These are phyloP conservation scores for Agrochola lota DNA, from an alignment of 2,888 invertebrate genomes.

Conservation along the genomic window DNA sequence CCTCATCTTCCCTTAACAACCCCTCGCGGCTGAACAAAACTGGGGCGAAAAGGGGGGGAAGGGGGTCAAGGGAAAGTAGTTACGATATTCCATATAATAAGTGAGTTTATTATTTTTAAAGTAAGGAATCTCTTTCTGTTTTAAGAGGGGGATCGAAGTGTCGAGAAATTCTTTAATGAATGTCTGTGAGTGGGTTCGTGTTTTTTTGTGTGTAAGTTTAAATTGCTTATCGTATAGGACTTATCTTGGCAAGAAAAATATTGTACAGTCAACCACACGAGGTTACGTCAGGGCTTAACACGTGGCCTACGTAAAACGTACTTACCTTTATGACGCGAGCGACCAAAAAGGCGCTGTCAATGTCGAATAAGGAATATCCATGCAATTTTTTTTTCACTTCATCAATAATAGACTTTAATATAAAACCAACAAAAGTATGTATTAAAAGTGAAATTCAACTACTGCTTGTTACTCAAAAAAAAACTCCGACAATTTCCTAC, in stretches of 20 bases:
- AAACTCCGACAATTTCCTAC: too few species aligned
- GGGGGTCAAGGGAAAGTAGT: constrained; percentile 38
- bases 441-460: too few species aligned
- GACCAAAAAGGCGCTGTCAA: too few species aligned
- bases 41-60: background rate
- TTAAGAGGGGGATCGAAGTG: constrained; percentile 59
- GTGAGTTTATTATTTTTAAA: constrained; percentile 66
- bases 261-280: too few species aligned
- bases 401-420: too few species aligned
- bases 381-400: too few species aligned
- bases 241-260: background rate
- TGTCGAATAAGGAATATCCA: too few species aligned
- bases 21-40: constrained; percentile 17
- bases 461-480: too few species aligned
- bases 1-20: constrained; percentile 25
- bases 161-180: constrained; percentile 63
- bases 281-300: too few species aligned
- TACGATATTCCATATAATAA: constrained; percentile 32
- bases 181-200: constrained; percentile 19
- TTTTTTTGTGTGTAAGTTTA: constrained; percentile 20
- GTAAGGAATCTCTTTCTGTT: constrained; percentile 65
- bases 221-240: background rate
- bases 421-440: too few species aligned
- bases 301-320: too few species aligned
- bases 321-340: too few species aligned